phyloP scores from a whole-genome alignment of 2,888 invertebrate species.

The Calameuta filiformis region DNA sequence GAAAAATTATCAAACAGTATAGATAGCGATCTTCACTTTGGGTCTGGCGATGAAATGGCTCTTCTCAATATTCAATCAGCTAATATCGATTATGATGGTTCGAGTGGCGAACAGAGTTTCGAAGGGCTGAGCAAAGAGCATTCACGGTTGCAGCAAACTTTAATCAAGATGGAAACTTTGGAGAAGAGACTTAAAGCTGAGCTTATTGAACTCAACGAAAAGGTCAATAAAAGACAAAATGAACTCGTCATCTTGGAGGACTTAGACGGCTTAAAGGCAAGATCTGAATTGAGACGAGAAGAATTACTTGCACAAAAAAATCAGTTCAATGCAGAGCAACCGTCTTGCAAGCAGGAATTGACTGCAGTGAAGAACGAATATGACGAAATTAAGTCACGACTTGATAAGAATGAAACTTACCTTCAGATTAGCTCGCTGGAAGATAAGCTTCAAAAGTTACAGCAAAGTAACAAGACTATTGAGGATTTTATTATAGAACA shows the following conservation, averaged over 20 bases:
- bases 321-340: conserved; percentile 67
- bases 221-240: conserved; percentile 74
- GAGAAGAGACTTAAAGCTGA: conserved; percentile 69
- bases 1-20: conserved; percentile 76
- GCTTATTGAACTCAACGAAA: conserved; percentile 76
- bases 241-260: conserved; percentile 74
- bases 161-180: conserved; percentile 64
- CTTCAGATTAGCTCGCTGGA: conserved; percentile 77
- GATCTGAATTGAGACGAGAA: conserved; percentile 71
- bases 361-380: conserved; percentile 68
- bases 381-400: conserved; percentile 68
- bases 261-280: conserved; percentile 70
- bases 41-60: conserved; percentile 68
- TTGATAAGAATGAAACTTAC: conserved; percentile 80
- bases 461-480: conserved; percentile 75
- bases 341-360: conserved; percentile 68
- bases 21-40: conserved; percentile 70
- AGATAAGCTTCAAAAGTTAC: conserved; percentile 75
- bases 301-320: conserved; percentile 68
- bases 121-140: conserved; percentile 73
- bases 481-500: conserved; percentile 77
- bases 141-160: conserved; percentile 64
- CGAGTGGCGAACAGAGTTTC: conserved; percentile 71
- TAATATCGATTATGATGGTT: conserved; percentile 59
- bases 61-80: conserved; percentile 60